Conservation (phyloP, 2,797 vertebrate genomes). For the Schizopygopsis malacanthus region DNA sequence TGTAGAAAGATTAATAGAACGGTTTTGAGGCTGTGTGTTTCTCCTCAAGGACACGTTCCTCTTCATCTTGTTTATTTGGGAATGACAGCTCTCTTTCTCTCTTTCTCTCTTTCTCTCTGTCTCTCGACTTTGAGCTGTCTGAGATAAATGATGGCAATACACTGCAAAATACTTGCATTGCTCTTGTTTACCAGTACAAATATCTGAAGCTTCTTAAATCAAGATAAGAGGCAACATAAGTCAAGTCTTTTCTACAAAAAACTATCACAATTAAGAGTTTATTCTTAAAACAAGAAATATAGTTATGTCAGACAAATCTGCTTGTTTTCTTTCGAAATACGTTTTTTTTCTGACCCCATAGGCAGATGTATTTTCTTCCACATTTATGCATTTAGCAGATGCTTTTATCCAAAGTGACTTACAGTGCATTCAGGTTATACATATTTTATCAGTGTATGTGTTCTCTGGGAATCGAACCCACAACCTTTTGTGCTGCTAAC, state of each 20-base stretch:
- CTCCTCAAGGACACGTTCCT: slow-evolving; percentile 13
- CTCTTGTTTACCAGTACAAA: not conserved
- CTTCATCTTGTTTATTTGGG: slow-evolving; percentile 19
- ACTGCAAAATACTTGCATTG: not conserved
- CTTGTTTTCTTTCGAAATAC: not conserved
- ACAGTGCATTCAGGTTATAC: no score
- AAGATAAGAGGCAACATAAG: not conserved
- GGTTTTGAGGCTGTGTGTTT: not conserved
- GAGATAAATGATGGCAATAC: slow-evolving; percentile 8
- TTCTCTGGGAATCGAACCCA: no score
- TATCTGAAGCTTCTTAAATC: not conserved
- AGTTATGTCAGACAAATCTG: not conserved
- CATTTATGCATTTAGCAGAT: no score
- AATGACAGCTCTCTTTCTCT: slow-evolving; percentile 28
- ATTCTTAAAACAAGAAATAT: not conserved
- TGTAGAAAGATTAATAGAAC: not conserved
- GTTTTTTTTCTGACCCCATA: not conserved
- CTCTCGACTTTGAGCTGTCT: not conserved
- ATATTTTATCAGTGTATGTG: no score
- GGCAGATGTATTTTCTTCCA: no score
- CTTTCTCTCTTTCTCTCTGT: slow-evolving; percentile 26
- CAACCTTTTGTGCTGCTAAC: no score
- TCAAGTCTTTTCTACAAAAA: no score
- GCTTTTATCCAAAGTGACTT: no score
- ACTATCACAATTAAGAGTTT: not conserved